Conservation (phyloP, 2,888 invertebrate genomes). For the Hoplodrina ambigua region DNA sequence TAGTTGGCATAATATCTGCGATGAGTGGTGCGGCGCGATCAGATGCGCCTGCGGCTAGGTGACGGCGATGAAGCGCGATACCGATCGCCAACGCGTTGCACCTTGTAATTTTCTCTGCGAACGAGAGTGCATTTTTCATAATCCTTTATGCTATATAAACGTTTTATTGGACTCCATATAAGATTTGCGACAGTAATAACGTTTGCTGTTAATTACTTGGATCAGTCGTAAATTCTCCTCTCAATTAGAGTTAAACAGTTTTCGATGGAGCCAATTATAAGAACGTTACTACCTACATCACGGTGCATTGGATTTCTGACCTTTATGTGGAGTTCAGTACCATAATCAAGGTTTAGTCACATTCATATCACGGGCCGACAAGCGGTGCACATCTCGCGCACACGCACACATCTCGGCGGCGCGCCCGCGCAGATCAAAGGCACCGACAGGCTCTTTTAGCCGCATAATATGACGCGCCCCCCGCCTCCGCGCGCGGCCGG, state of each 20-base stretch:
- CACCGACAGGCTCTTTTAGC: slow-evolving; percentile 90
- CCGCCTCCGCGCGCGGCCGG: slow-evolving; percentile 83
- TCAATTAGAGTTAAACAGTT: slow-evolving; percentile 67
- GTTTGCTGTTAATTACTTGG: slow-evolving; percentile 66
- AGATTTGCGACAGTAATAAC: slow-evolving; percentile 58
- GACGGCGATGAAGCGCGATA: slow-evolving; percentile 84
- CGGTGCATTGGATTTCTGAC: slow-evolving; percentile 82
- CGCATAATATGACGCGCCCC: slow-evolving; percentile 90
- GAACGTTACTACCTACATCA: slow-evolving; percentile 74
- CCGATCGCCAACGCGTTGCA: slow-evolving; percentile 74
- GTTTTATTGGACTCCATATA: slow-evolving; percentile 47
- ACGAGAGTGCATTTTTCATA: slow-evolving; percentile 60
- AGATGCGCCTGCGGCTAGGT: slow-evolving; percentile 82
- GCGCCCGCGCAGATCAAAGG: slow-evolving; percentile 87
- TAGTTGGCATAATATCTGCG: slow-evolving; percentile 81
- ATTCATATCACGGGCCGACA: slow-evolving; percentile 89
- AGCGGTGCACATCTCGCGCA: slow-evolving; percentile 84
- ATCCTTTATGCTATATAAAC: slow-evolving; percentile 44
- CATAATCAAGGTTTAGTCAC: slow-evolving; percentile 90
- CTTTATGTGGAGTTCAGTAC: slow-evolving; percentile 87
- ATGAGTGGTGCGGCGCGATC: slow-evolving; percentile 78
- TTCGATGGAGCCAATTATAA: slow-evolving; percentile 73
- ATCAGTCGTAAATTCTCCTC: slow-evolving; percentile 65
- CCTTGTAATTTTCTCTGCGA: slow-evolving; percentile 66
- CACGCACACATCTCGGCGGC: slow-evolving; percentile 76